Evolutionary conservation across 92 coral and sea anemone genomes (phyloP), one percentile per base, ranked within the genome.

Genomic region (Virgularia gustaviana): DNA sequence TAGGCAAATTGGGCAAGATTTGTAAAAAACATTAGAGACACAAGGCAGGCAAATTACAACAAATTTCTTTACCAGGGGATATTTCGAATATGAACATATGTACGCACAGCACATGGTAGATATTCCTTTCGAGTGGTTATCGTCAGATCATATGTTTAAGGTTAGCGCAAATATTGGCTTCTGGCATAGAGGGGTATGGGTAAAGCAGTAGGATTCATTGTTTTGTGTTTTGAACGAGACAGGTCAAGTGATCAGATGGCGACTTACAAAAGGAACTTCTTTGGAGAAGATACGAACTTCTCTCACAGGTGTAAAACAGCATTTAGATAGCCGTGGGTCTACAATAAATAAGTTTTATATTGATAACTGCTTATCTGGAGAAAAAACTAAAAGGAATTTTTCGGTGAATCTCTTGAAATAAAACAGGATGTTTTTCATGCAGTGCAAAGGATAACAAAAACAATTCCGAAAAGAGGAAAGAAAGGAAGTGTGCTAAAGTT

Each of bases 371-470:
- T 70, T 52, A 33, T 39, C 10, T 52, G 63, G 63, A 19, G 45
- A 27, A 25, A 30, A 30, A 70, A 70, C 27, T 29, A 28, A 16
- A 35, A 70, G 36, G 37, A 30, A 29, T 37, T 70, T 51, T 70
- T 70, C 36, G 44, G 28, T 23, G 42, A 55, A 9, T 20, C 38
- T 9, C 19, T 63, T 18, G 65, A 47, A 15, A 47, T 70, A 34
- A 70, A 70, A 70, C 39, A 47, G 13, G 76, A 70, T 38, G 11
- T 70, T 15, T 70, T 70, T 55, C 51, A 70, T 49, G 76, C 65
- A 8, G 63, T 54, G 9, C 75, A 70, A 36, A 30, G 75, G 30
- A 59, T 51, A 29, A 27, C 41, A 8, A 52, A 33, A 41, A 44
- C 42, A 38, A 33, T 42, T 39, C 24, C 58, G 2, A 66, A 66